A percentile compares a stretch with the other conserved stretches of the same genome.
Conservation (phyloP, 2,888 invertebrate genomes). For the Helobdella robusta region DNA sequence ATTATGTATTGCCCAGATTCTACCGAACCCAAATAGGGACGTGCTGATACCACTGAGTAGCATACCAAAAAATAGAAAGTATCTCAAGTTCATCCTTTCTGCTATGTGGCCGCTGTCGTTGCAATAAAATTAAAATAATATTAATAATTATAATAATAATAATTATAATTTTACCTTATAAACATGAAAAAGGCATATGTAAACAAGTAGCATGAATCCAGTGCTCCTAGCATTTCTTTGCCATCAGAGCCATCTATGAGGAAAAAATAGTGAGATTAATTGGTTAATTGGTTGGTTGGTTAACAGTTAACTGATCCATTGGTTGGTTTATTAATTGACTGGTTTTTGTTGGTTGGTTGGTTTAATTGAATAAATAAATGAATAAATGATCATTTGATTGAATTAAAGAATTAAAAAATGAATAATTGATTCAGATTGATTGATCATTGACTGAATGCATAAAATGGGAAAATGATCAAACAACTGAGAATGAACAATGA, state of each 20-base stretch:
- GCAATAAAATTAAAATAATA: neutral
- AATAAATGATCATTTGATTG: too few species aligned
- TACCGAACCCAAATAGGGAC: slow-evolving; percentile 78
- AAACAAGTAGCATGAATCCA: slow-evolving; percentile 84
- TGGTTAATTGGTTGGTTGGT: neutral
- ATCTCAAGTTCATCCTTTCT: slow-evolving; percentile 78
- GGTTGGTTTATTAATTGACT: too few species aligned
- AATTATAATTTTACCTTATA: slow-evolving; percentile 52
- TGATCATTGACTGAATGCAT: too few species aligned
- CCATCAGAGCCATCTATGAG: slow-evolving; percentile 39
- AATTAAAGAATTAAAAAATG: too few species aligned
- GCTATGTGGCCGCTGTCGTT: slow-evolving; percentile 70
- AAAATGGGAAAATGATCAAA: too few species aligned
- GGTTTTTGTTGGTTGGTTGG: too few species aligned
- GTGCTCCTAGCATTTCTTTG: slow-evolving; percentile 59
- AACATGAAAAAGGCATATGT: slow-evolving; percentile 90
- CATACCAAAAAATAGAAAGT: slow-evolving; percentile 85
- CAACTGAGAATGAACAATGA: too few species aligned
- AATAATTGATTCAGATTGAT: too few species aligned
- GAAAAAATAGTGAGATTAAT: neutral
- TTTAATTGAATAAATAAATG: too few species aligned
- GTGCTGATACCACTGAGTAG: slow-evolving; percentile 72
- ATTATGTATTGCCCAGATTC: slow-evolving; percentile 68
- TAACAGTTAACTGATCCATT: too few species aligned
- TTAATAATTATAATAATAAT: slow-evolving; percentile 1